These are phyloP conservation scores for Diabrotica undecimpunctata DNA, from an alignment of 1,140 invertebrate genomes.

Conservation along the genomic window DNA sequence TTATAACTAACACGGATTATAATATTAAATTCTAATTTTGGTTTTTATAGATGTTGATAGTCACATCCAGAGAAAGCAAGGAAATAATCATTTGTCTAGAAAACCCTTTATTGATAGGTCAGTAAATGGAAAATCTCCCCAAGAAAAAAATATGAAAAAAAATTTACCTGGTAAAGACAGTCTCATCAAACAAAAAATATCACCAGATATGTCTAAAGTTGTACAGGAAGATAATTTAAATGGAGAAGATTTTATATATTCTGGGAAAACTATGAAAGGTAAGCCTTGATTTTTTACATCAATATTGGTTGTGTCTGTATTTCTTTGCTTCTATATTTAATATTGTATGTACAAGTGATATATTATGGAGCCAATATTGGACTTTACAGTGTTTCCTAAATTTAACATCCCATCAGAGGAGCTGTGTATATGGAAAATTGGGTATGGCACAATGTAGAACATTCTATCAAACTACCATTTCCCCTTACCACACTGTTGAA, in stretches of 20 bases:
- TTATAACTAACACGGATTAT: too few species aligned
- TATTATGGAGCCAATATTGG: too few species aligned
- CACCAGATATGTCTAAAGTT: not conserved
- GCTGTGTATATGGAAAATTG: not conserved
- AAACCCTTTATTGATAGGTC: slow-evolving; percentile 30
- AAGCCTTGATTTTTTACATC: not conserved
- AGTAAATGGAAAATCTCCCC: slow-evolving; percentile 27
- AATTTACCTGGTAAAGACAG: not conserved
- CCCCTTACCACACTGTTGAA: not conserved
- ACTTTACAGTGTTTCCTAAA: too few species aligned
- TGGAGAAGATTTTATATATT: slow-evolving; percentile 14
- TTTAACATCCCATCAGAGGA: not conserved
- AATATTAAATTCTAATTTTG: not conserved
- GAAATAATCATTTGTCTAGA: slow-evolving; percentile 17
- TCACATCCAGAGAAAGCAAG: slow-evolving; percentile 21
- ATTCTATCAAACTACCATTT: not conserved
- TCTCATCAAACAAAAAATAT: slow-evolving; percentile 5
- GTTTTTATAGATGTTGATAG: slow-evolving; percentile 21
- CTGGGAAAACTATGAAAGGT: slow-evolving; percentile 13
- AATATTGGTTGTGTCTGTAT: not conserved
- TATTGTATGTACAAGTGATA: too few species aligned
- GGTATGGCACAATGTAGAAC: not conserved
- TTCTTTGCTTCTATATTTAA: not conserved
- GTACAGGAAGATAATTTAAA: not conserved
- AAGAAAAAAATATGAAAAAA: slow-evolving; percentile 21